Base-by-base conservation (phyloP, 35 echinoderm and acorn worm species). In the Nesometra sesokonis region DNA sequence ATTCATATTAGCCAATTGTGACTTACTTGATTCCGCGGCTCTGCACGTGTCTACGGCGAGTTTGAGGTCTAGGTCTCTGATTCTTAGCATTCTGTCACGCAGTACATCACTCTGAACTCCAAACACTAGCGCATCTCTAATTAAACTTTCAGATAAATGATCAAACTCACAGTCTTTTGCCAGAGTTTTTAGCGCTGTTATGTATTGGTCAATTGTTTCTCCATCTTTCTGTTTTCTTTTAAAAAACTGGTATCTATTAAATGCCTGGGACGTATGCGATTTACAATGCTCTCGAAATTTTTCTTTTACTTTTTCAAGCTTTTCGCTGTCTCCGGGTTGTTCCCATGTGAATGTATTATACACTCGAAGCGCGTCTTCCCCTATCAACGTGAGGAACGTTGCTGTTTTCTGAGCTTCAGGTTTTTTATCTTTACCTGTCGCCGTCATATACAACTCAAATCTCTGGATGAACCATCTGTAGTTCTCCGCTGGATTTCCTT, bases 221-320 rank as follows among this genome's bases (percentile, higher is more conserved):
- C 77, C 86, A 11, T 77, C 31, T 78, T 91, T 87, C 31, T 77
- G 85, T 11, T 57, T 8, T 32, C 80, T 77, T 30, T 77, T 83
- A 34, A 82, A 91, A 43, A 91, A 91, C 31, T 47, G 38, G 57
- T 91, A 84, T 40, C 90, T 81, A 35, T 91, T 43, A 46, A 88
- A 91, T 17, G 86, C 87, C 31, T 79, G 32, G 36, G 79, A 83
- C 8, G 90, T 78, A 5, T 38, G 46, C n/a, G n/a, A n/a, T n/a
- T n/a, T n/a, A 46, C 85, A 91, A 46, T 91, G 77, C 11, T 87
- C 85, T 35, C 88, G 77, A 78, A 91, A 87, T 52, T 91, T 87
- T 17, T 84, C 23, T 40, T 87, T 82, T 0, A 84, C 85, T 27
- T 43, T 36, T 0, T 87, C 32, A 29, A 86, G 37, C 17, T 86